Conservation (phyloP, 2,113 vertebrate species). For the Zapus hudsonius region DNA sequence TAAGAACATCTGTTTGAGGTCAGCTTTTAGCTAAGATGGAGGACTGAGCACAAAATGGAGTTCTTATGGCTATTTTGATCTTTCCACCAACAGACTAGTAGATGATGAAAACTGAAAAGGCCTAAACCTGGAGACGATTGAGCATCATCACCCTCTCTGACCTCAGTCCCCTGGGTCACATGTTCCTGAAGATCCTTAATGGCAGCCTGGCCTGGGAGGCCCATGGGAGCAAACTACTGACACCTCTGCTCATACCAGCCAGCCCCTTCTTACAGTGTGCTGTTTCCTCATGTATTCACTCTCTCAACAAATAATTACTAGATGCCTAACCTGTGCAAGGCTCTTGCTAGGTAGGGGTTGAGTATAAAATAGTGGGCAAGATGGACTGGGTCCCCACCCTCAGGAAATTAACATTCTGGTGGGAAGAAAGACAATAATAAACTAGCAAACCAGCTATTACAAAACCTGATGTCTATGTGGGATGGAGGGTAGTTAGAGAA, state of each 20-base stretch:
- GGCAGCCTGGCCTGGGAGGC: neutral
- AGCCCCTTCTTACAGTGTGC: neutral
- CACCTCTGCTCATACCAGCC: neutral
- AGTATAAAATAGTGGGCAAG: neutral
- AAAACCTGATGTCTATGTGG: neutral
- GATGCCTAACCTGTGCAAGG: neutral
- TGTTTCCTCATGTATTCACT: accelerated
- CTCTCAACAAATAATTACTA: neutral
- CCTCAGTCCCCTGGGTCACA: neutral
- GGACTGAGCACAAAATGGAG: too few species aligned
- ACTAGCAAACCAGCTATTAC: neutral
- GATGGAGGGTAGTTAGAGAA: accelerated
- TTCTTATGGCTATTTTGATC: too few species aligned
- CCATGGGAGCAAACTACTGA: neutral
- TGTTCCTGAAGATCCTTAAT: too few species aligned
- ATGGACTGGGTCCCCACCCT: neutral
- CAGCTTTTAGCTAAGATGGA: too few species aligned
- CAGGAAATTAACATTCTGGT: neutral
- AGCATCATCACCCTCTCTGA: neutral
- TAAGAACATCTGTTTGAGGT: too few species aligned
- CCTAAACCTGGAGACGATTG: neutral
- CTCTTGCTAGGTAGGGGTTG: neutral
- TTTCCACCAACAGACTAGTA: neutral
- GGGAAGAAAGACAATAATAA: neutral
- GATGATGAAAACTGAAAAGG: neutral